Evolutionary conservation across 2,888 invertebrate genomes (phyloP).

Genomic region (Mythimna albipuncta): DNA sequence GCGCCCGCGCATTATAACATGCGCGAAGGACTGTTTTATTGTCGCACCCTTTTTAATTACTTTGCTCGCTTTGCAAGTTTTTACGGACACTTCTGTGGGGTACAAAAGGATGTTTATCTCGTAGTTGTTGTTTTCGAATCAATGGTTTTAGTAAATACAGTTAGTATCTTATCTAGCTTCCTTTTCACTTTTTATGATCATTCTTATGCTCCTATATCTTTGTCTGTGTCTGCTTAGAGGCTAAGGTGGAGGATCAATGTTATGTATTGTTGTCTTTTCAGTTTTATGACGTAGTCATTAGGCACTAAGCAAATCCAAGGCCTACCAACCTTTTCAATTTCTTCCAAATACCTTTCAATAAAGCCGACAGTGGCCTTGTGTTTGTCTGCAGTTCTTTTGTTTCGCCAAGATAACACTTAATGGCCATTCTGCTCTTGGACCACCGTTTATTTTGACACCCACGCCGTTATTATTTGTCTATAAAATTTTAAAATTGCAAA

Average conservation of each 20-base stretch:
- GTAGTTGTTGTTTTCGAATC: conserved; percentile 25
- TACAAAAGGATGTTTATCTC: conserved; percentile 35
- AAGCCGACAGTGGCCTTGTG: background rate
- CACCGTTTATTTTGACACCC: conserved; percentile 6
- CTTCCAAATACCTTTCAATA: background rate
- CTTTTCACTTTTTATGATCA: conserved; percentile 16
- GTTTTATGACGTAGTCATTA: background rate
- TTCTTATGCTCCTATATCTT: background rate
- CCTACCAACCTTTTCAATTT: background rate
- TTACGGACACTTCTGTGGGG: conserved; percentile 13
- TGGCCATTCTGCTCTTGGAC: background rate
- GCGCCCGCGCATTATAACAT: conserved; percentile 57
- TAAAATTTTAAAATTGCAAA: background rate
- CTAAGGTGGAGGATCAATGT: background rate
- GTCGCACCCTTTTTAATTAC: conserved; percentile 41
- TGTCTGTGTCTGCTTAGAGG: background rate
- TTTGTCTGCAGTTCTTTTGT: background rate
- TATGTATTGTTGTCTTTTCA: conserved; percentile 8
- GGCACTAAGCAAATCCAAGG: background rate
- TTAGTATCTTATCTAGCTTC: conserved; percentile 23
- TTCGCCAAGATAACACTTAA: conserved; percentile 2
- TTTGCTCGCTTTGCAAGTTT: conserved; percentile 26
- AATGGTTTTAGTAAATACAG: conserved; percentile 20
- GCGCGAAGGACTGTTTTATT: conserved; percentile 58
- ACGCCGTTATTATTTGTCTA: background rate